These are phyloP conservation scores for Enteromius thamalakanensis DNA, from an alignment of 2,797 vertebrate species.

Conservation along the genomic window DNA sequence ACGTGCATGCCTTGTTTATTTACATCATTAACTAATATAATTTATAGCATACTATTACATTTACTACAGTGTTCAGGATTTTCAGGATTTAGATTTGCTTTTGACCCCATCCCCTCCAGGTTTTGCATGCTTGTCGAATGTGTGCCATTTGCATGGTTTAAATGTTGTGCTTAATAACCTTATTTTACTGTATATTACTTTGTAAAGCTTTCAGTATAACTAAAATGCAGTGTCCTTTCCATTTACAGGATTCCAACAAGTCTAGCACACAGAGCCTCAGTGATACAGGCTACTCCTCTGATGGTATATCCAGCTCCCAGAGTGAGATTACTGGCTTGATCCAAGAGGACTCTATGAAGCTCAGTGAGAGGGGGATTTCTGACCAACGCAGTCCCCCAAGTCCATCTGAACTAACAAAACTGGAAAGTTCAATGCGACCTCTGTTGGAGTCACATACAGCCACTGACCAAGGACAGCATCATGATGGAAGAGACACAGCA, in stretches of 20 bases:
- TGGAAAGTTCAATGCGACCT: slow-evolving; percentile 91
- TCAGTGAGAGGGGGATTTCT: slow-evolving; percentile 84
- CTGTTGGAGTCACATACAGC: slow-evolving; percentile 83
- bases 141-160: slow-evolving; percentile 26
- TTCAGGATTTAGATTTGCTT: slow-evolving; percentile 8
- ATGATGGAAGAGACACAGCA: slow-evolving; percentile 68
- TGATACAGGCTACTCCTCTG: slow-evolving; percentile 97
- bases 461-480: slow-evolving; percentile 60
- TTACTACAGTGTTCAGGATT: background rate
- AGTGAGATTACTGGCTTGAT: slow-evolving; percentile 94
- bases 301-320: slow-evolving; percentile 95
- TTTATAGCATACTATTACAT: background rate
- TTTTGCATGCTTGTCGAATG: slow-evolving; percentile 38
- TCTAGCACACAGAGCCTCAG: slow-evolving; percentile 95
- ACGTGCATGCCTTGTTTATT: slow-evolving; percentile 30
- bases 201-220: background rate
- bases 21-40: background rate
- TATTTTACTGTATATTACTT: background rate
- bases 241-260: slow-evolving; percentile 87
- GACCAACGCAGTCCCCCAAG: slow-evolving; percentile 81
- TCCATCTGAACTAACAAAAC: slow-evolving; percentile 91
- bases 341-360: slow-evolving; percentile 89
- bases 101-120: slow-evolving; percentile 1
- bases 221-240: slow-evolving; percentile 45
- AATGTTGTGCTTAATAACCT: slow-evolving; percentile 13